phyloP scores from a whole-genome alignment of 2,888 invertebrate genomes.

The Yponomeuta cagnagella region DNA sequence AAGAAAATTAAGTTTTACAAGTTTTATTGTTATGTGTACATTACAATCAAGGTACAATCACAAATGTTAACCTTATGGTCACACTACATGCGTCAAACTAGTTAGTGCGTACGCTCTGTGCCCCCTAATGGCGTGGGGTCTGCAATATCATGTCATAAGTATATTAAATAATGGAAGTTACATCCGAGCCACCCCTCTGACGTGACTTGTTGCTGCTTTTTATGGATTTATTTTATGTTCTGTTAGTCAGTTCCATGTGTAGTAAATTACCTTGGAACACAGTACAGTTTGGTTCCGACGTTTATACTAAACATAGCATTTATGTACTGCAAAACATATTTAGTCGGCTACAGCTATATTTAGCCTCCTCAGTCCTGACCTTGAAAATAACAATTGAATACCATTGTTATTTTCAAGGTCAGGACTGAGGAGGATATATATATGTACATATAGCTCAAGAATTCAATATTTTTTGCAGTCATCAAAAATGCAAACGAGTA shows the following conservation, averaged over 20 bases:
- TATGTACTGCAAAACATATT: too few species aligned
- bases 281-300: not conserved
- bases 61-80: conserved; percentile 17
- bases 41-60: too few species aligned
- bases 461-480: too few species aligned
- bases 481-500: too few species aligned
- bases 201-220: not conserved
- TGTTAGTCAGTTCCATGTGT: not conserved
- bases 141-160: conserved; percentile 33
- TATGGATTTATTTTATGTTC: conserved; percentile 2
- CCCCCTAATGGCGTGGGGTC: conserved; percentile 3
- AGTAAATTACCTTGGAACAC: not conserved
- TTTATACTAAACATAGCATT: not conserved
- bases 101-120: not conserved
- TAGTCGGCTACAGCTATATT: too few species aligned
- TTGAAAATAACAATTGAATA: too few species aligned
- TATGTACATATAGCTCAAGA: too few species aligned
- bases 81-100: not conserved
- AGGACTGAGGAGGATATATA: too few species aligned
- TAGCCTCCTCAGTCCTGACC: too few species aligned
- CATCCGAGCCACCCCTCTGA: conserved; percentile 14
- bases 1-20: too few species aligned
- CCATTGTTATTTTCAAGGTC: too few species aligned
- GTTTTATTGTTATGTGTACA: too few species aligned
- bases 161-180: conserved; percentile 38